Evolutionary conservation across 2,797 vertebrate genomes (phyloP), one percentile per base, ranked within the genome.

Genomic region (Tachyglossus aculeatus): DNA sequence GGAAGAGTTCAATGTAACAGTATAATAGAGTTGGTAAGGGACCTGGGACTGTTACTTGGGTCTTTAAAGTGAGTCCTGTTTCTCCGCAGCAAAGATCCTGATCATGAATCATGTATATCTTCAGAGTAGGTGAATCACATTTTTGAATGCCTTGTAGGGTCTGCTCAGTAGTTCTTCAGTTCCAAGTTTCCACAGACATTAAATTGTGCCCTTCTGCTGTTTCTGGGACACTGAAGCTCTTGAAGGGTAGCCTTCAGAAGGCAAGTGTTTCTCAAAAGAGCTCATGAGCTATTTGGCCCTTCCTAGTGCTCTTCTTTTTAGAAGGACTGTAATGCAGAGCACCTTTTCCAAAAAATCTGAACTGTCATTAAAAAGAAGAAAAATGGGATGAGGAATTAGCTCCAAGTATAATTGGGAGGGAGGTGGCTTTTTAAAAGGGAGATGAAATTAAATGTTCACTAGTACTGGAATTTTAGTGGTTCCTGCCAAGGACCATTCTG

Each of bases 351-450:
- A 31, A 40, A 37, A 1, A 9, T 58, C 44, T 53, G 22, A 34
- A 48, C 13, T 65, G 3, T 51, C 24, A 12, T 50, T 51, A 45
- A 52, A 52, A 52, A 21, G 4, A 5, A 14, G 19, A 52, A 11
- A 33, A 14, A 45, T 54, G 24, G 32, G 45, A 65, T 43, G 51
- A 73, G 34, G 13, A 34, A 4, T n/a, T n/a, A 60, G 58, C 70
- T 43, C 29, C 51, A 38, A 1, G 57, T 81, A 83, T 74, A 71
- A 70, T 58, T 79, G 36, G 47, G 50, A 56, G 38, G 45, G 16
- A 15, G 37, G 18, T 18, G 52, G 36, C 22, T 21, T n/a, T n/a
- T 37, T 33, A 57, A 51, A 64, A 38, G 13, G 4, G 21, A 9
- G 5, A 21, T n/a, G 22, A 25, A 16, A 47, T 15, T 6, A 1